Conservation (phyloP, 2,797 vertebrate genomes). For the Allobates femoralis region DNA sequence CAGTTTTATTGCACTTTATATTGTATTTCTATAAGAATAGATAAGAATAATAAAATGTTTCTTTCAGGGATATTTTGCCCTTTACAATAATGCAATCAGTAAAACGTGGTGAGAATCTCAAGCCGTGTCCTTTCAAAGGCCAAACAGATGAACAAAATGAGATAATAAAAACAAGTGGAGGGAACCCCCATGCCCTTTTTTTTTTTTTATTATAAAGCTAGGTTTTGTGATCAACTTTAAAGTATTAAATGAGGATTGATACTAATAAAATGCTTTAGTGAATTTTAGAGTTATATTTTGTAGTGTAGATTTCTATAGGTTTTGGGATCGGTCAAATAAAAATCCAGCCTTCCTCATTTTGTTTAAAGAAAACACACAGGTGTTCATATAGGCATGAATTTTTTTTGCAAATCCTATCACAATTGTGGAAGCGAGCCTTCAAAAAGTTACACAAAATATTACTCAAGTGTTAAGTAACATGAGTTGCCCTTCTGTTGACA, state of each 20-base stretch:
- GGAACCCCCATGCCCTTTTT: background rate
- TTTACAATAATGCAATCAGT: conserved; percentile 68
- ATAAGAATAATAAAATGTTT: conserved; percentile 65
- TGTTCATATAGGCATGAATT: no score
- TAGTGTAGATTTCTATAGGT: background rate
- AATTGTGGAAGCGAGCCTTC: no score
- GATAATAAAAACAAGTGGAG: background rate
- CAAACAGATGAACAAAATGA: conserved; percentile 11
- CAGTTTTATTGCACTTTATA: conserved; percentile 66
- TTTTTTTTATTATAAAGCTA: background rate
- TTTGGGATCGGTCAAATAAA: background rate
- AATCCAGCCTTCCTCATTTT: background rate
- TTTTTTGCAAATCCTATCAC: no score
- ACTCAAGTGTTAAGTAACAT: no score
- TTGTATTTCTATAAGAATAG: conserved; percentile 63
- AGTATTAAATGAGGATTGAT: background rate
- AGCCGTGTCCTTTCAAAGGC: conserved; percentile 37
- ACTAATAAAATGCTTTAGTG: background rate
- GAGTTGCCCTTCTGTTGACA: no score
- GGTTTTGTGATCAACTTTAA: background rate
- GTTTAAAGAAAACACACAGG: no score
- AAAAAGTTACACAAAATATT: no score
- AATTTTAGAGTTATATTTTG: background rate
- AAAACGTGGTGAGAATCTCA: conserved; percentile 64
- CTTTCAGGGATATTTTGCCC: conserved; percentile 66